A percentile compares a stretch with the other conserved stretches of the same genome.
These are phyloP conservation scores for Mus minutoides DNA, from an alignment of 2,797 vertebrate species.

Conservation along the genomic window DNA sequence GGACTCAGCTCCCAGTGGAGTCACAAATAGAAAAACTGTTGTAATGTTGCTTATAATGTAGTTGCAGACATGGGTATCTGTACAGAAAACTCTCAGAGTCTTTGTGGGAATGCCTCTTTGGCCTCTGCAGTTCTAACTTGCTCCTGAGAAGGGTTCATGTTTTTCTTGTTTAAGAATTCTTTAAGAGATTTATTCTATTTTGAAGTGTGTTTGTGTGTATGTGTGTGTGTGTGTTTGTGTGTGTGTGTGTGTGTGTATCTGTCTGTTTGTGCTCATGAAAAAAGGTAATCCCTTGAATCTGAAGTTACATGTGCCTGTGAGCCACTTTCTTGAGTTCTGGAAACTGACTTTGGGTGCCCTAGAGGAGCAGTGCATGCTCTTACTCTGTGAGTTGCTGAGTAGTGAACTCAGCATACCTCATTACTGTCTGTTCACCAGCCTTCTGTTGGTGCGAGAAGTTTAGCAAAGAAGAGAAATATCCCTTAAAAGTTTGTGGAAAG, in stretches of 20 bases:
- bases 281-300: not conserved
- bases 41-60: not conserved
- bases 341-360: not conserved
- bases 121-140: not conserved
- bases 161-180: constrained; percentile 43
- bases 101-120: not conserved
- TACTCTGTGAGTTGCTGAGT: not conserved
- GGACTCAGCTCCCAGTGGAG: not conserved
- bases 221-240: not conserved
- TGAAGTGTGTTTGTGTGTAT: not conserved
- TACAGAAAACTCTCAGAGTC: not conserved
- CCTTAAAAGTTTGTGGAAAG: constrained; percentile 59
- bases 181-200: not conserved
- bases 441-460: not conserved
- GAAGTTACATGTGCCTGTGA: not conserved
- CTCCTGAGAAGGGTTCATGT: not conserved
- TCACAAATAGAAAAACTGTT: not conserved
- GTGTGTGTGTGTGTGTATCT: no score
- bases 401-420: not conserved
- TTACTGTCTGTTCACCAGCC: constrained; percentile 18
- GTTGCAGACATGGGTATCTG: not conserved
- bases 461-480: constrained; percentile 59
- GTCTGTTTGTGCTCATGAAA: not conserved
- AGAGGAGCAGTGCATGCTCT: not conserved
- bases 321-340: not conserved